A percentile compares a stretch with the other conserved stretches of the same genome.
These are phyloP conservation scores for Antitype chi DNA, from an alignment of 2,888 invertebrate species.

Conservation along the genomic window DNA sequence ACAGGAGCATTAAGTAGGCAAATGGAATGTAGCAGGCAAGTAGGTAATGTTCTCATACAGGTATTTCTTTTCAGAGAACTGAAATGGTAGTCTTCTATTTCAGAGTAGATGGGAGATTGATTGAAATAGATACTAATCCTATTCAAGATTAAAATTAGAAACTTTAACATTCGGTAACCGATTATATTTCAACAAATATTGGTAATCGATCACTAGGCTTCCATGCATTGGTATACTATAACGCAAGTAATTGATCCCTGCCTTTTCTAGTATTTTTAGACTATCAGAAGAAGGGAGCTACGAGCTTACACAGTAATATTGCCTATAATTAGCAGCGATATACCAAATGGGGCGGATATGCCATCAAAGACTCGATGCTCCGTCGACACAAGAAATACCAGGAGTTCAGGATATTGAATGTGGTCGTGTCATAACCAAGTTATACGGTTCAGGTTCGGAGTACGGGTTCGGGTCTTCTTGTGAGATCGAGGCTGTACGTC, in stretches of 20 bases:
- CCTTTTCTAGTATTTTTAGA: not conserved
- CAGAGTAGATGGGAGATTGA: not conserved
- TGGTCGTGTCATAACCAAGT: slow-evolving; percentile 42
- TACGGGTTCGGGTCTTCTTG: no score
- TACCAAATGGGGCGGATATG: not conserved
- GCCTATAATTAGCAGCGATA: not conserved
- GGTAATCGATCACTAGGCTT: not conserved
- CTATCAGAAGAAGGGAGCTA: not conserved
- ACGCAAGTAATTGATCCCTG: no score
- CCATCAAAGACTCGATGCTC: not conserved
- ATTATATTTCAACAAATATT: no score
- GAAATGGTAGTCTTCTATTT: not conserved
- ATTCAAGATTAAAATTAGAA: not conserved
- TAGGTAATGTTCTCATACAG: not conserved
- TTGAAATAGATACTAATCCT: not conserved
- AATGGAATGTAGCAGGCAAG: not conserved
- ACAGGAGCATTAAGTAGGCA: not conserved
- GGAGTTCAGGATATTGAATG: slow-evolving; percentile 11
- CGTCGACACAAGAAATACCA: slow-evolving; percentile 17
- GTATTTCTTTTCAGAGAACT: not conserved
- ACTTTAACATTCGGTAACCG: not conserved
- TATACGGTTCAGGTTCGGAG: not conserved
- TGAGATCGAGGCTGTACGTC: not conserved
- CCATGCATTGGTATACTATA: not conserved
- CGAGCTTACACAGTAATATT: not conserved